phyloP scores from a whole-genome alignment of 2,797 vertebrate genomes.

The Sebastes kiyomatsui region DNA sequence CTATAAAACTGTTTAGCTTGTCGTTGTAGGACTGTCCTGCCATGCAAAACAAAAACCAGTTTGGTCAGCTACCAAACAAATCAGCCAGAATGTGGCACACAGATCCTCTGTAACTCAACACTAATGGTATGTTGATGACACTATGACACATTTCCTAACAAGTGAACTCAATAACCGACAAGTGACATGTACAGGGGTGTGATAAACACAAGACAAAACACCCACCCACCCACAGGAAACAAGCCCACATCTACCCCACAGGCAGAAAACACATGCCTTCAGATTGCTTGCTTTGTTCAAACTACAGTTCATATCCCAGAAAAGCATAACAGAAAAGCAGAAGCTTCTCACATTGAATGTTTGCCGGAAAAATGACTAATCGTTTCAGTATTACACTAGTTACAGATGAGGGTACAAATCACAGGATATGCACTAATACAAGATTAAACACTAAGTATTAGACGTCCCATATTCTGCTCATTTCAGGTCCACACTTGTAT shows the following conservation, averaged over 20 bases:
- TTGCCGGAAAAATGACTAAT: not conserved
- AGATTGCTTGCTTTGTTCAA: not conserved
- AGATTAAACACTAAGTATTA: not conserved
- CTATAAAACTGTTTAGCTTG: conserved; percentile 17
- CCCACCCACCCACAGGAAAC: no score
- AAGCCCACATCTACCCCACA: not conserved
- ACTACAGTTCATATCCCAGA: no score
- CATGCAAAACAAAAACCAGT: conserved; percentile 19
- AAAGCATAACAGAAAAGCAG: not conserved
- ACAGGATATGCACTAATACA: not conserved
- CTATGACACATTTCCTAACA: not conserved
- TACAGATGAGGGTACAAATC: not conserved
- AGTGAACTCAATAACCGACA: not conserved
- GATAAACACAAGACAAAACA: no score
- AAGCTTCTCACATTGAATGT: not conserved
- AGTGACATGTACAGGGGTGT: not conserved
- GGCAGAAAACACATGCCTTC: not conserved
- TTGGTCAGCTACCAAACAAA: conserved; percentile 13
- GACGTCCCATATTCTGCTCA: no score
- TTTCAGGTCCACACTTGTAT: no score
- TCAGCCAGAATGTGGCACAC: no score
- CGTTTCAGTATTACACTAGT: not conserved
- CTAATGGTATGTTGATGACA: rapidly evolving
- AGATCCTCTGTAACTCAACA: not conserved
- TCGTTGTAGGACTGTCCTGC: not conserved